These are phyloP conservation scores for Stegastes partitus DNA, from an alignment of 2,113 vertebrate genomes.

Conservation along the genomic window DNA sequence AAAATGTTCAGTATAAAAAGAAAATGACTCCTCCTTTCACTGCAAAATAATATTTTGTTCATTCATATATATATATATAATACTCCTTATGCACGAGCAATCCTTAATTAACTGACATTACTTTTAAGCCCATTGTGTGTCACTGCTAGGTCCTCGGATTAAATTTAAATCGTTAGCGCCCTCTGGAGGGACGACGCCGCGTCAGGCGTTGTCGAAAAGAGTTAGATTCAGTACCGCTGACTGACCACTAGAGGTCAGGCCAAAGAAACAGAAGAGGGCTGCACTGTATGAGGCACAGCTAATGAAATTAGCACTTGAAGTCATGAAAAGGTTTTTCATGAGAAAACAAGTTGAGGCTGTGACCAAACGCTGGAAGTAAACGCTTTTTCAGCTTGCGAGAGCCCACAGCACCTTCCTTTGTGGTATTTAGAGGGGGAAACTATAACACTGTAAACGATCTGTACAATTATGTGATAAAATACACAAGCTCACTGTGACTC, in stretches of 20 bases:
- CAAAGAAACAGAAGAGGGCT: conserved; percentile 39
- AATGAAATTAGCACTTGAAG: conserved; percentile 6
- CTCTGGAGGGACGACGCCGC: conserved; percentile 45
- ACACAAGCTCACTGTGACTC: not conserved
- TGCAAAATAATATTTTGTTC: conserved; percentile 16
- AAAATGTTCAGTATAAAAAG: not conserved
- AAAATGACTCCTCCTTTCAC: not conserved
- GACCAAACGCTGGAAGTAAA: not conserved
- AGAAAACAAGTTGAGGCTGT: conserved; percentile 1
- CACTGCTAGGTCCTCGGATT: not conserved
- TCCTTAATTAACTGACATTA: not conserved
- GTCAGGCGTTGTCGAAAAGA: not conserved
- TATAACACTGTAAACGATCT: not conserved
- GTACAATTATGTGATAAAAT: not conserved
- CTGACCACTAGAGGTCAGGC: conserved; percentile 71
- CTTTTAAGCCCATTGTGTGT: not conserved
- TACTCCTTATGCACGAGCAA: not conserved
- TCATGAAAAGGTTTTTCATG: conserved; percentile 30
- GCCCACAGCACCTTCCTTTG: not conserved
- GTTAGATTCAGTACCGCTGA: conserved; percentile 12
- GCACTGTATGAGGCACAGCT: not conserved
- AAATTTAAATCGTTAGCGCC: conserved; percentile 47
- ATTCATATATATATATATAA: conserved; percentile 1
- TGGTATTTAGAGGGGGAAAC: not conserved
- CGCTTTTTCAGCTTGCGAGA: not conserved